Percentiles rank a stretch among this genome's conserved stretches.
phyloP scores from a whole-genome alignment of 2,797 vertebrate species.

The Ptychadena robeensis region DNA sequence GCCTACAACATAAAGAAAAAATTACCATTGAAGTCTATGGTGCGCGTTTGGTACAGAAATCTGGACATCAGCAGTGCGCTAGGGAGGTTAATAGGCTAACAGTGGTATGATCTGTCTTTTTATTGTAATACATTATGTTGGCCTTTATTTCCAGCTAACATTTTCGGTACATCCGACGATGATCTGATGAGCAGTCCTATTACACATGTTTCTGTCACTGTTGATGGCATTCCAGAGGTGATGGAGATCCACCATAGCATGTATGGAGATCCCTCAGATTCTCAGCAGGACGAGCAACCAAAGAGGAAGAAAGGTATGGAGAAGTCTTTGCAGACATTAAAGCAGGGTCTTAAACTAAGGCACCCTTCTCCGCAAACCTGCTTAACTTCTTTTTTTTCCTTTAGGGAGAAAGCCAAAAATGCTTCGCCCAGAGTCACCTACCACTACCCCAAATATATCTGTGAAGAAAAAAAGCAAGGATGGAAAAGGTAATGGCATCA shows the following conservation, averaged over 20 bases:
- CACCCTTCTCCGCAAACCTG: background rate
- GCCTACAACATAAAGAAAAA: too few relatives aligned
- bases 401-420: slow-evolving; percentile 86
- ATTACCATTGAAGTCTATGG: too few relatives aligned
- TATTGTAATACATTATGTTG: background rate
- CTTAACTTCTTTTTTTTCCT: slow-evolving; percentile 58
- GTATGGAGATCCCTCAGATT: slow-evolving; percentile 71
- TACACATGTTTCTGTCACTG: slow-evolving; percentile 86
- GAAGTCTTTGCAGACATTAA: background rate
- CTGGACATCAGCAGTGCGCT: too few relatives aligned
- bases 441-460: slow-evolving; percentile 86
- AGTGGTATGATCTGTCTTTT: too few relatives aligned
- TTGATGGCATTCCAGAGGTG: slow-evolving; percentile 85
- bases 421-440: slow-evolving; percentile 86
- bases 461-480: slow-evolving; percentile 92
- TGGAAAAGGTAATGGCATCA: slow-evolving; percentile 87
- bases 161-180: slow-evolving; percentile 84
- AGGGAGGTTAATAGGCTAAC: too few relatives aligned
- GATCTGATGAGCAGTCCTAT: slow-evolving; percentile 84
- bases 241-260: slow-evolving; percentile 78
- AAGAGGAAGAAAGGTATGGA: slow-evolving; percentile 86
- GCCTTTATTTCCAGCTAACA: slow-evolving; percentile 76
- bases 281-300: slow-evolving; percentile 78
- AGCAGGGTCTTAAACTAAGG: background rate
- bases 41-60: too few relatives aligned